A percentile compares a stretch with the other conserved stretches of the same genome.
Evolutionary conservation across 2,797 vertebrate species (phyloP).

Genomic region (Okamejei kenojei): DNA sequence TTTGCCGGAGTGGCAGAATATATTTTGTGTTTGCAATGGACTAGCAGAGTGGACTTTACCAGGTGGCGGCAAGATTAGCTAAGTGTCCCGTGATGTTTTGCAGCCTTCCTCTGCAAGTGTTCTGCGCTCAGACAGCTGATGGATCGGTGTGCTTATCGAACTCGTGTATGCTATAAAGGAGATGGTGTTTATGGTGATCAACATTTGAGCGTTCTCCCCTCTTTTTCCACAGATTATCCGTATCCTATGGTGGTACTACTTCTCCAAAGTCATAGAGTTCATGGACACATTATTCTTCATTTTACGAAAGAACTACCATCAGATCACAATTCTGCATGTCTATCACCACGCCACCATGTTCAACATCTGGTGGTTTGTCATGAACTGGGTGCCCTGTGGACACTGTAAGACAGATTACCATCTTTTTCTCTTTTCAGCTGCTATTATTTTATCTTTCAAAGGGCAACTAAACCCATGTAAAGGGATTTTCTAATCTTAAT

Average conservation of each 20-base stretch:
- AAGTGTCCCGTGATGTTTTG: neutral
- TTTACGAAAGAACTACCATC: slow-evolving; percentile 89
- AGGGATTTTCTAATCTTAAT: neutral
- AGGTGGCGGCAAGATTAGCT: neutral
- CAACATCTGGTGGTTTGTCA: slow-evolving; percentile 98
- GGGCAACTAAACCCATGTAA: slow-evolving; percentile 18
- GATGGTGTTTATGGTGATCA: slow-evolving; percentile 20
- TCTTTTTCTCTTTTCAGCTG: slow-evolving; percentile 3
- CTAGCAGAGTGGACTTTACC: neutral
- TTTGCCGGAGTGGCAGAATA: too few relatives aligned
- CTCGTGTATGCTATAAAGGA: neutral
- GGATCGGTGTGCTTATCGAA: neutral
- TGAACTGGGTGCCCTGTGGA: slow-evolving; percentile 98
- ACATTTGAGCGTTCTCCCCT: slow-evolving; percentile 16
- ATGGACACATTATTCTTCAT: slow-evolving; percentile 99
- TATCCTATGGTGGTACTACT: slow-evolving; percentile 97
- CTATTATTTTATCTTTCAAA: neutral
- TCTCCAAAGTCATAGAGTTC: slow-evolving; percentile 95
- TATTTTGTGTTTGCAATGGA: too few relatives aligned
- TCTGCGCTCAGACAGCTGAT: neutral
- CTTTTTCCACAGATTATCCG: slow-evolving; percentile 66
- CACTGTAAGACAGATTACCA: slow-evolving; percentile 72
- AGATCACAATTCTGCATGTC: slow-evolving; percentile 89
- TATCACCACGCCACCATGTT: slow-evolving; percentile 90
- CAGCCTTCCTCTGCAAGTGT: neutral